A percentile compares a stretch with the other conserved stretches of the same genome.
Conservation (phyloP, 2,797 vertebrate genomes). For the Sebastes vulpes region DNA sequence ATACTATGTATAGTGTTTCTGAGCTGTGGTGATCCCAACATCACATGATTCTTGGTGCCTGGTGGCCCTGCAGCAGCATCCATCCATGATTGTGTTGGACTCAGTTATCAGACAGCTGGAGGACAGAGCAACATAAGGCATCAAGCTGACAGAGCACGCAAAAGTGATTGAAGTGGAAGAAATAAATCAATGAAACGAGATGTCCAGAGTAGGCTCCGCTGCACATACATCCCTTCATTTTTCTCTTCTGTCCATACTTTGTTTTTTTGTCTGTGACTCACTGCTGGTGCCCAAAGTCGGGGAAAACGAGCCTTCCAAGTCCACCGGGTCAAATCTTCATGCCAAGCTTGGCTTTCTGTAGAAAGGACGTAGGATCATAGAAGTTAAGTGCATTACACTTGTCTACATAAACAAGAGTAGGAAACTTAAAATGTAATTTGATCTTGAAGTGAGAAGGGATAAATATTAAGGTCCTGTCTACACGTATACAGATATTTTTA, state of each 20-base stretch:
- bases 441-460: not conserved
- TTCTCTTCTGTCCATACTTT: not conserved
- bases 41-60: not conserved
- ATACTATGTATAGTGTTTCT: not conserved
- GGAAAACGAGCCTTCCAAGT: not conserved
- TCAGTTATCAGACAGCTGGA: not conserved
- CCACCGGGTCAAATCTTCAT: conserved; percentile 91
- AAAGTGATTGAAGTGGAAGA: not conserved
- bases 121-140: conserved; percentile 1
- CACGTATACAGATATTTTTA: too few relatives aligned
- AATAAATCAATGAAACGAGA: conserved; percentile 1
- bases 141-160: conserved; percentile 6
- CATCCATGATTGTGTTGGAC: not conserved
- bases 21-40: not conserved
- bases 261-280: not conserved
- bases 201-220: conserved; percentile 4
- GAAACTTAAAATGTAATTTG: not conserved
- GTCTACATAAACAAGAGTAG: not conserved
- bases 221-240: conserved; percentile 4
- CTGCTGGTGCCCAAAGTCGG: conserved; percentile 31
- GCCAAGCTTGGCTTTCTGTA: conserved; percentile 96
- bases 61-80: not conserved
- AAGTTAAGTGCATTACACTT: not conserved
- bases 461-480: not conserved
- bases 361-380: conserved; percentile 15